A percentile compares a stretch with the other conserved stretches of the same genome.
phyloP scores from a whole-genome alignment of 2,888 invertebrate genomes.

The Folsomia candida region DNA sequence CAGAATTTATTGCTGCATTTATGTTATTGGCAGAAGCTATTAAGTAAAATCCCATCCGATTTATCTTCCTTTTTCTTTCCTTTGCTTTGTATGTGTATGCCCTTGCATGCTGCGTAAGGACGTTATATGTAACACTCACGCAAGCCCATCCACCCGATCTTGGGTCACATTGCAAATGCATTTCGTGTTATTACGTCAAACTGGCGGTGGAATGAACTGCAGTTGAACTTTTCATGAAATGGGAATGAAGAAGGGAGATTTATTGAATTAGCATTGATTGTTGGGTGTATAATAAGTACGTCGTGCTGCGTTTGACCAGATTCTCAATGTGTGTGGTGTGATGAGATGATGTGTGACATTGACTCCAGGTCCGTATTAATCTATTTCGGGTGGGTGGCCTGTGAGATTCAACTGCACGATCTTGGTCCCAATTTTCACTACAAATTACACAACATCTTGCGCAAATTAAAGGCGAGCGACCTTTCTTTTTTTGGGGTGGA shows the following conservation, averaged over 20 bases:
- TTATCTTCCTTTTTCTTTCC: neutral
- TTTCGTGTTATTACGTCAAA: no score
- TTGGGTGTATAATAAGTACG: no score
- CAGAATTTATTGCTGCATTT: constrained; percentile 8
- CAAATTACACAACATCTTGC: no score
- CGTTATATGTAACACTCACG: neutral
- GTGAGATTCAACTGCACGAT: no score
- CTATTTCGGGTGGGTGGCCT: neutral
- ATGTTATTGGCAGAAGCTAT: constrained; percentile 18
- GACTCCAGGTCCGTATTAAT: neutral
- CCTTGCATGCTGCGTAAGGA: neutral
- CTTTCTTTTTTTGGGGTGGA: no score
- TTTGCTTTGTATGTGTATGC: neutral
- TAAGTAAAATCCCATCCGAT: constrained; percentile 3
- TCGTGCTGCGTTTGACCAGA: neutral
- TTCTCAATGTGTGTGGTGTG: neutral
- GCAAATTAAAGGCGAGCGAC: no score
- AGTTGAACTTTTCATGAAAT: neutral
- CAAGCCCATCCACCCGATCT: neutral
- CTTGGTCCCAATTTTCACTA: no score
- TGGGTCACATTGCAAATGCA: no score
- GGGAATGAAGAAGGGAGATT: no score
- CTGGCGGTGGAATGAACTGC: neutral
- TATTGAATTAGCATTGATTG: neutral
- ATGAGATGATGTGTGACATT: neutral